Percentiles rank a stretch among this genome's conserved stretches.
These are phyloP conservation scores for Pachliopta kotzebuea DNA, from an alignment of 2,888 invertebrate species.

Conservation along the genomic window DNA sequence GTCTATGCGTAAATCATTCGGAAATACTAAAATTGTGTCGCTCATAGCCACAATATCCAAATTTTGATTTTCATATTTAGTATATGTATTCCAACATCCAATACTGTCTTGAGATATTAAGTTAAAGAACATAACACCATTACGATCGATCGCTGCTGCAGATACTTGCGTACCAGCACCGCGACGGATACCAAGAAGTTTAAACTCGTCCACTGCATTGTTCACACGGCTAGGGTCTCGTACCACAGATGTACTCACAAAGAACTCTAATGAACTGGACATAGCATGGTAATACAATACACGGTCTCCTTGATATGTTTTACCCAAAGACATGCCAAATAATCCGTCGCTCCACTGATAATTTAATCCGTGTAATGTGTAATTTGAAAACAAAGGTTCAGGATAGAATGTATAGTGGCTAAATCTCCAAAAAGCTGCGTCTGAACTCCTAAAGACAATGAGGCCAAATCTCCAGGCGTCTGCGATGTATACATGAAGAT, in stretches of 20 bases:
- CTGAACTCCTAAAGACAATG: constrained; percentile 81
- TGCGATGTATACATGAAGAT: constrained; percentile 84
- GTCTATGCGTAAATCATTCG: constrained; percentile 90
- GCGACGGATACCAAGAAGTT: constrained; percentile 73
- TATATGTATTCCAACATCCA: constrained; percentile 91
- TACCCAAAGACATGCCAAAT: constrained; percentile 87
- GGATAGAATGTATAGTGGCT: constrained; percentile 86
- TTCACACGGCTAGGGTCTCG: constrained; percentile 79
- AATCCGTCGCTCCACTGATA: constrained; percentile 92
- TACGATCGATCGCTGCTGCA: constrained; percentile 86
- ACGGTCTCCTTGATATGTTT: constrained; percentile 79
- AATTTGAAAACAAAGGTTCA: constrained; percentile 86
- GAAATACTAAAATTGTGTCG: constrained; percentile 85
- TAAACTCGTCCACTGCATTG: constrained; percentile 62
- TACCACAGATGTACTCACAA: constrained; percentile 85
- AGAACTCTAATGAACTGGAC: constrained; percentile 90
- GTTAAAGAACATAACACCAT: constrained; percentile 90
- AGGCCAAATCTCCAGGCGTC: constrained; percentile 85
- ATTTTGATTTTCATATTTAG: constrained; percentile 84
- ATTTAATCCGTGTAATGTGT: constrained; percentile 86
- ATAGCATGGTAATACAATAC: constrained; percentile 90
- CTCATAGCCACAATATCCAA: constrained; percentile 83
- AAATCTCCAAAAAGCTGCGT: constrained; percentile 83
- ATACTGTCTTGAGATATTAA: constrained; percentile 88
- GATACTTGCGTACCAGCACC: constrained; percentile 86